Base-by-base conservation (phyloP, 2,888 invertebrate species). In the Ectemnius continuus region DNA sequence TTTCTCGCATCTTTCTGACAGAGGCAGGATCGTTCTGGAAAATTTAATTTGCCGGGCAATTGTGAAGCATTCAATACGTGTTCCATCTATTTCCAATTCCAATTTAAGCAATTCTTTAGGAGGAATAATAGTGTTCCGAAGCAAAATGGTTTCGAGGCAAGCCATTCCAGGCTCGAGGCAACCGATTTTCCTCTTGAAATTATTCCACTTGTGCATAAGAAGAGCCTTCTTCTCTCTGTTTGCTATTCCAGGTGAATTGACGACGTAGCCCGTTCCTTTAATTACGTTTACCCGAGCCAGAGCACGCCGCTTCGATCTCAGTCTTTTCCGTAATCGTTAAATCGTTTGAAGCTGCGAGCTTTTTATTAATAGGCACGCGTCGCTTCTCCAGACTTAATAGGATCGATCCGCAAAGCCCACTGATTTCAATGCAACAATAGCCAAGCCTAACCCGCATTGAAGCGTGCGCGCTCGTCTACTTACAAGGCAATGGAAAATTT, bases 261-360 rank as follows among this genome's bases (percentile, higher is more conserved):
- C 68, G 75, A 46, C 61, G 71, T 64, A 65, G 71, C 67, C 67
- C 62, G 66, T 67, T 74, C 72, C 70, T 75, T 76, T 78, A 78
- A 81, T 81, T 79, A 70, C 75, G 76, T 81, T 81, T 81, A 71
- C 76, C 57, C 70, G 69, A 59, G 70, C 67, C 74, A 81, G 73
- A 78, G 75, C 75, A 75, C 58, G 47, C 67, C 67, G 67, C 59
- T 60, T 48, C 67, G 66, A 36, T 28, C 20, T 46, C 70, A 59
- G 26, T 23, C n/a, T 20, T 61, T 26, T 47, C 36, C 62, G 46
- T 14, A 61, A 57, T 58, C 59, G 36, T 11, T 36, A 36, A 36
- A 36, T 36, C 36, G 36, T 8, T 36, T 36, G 36, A 11, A 36
- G 36, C 36, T 36, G 36, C 36, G 8, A 36, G 36, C 36, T 11